These are phyloP conservation scores for Patella ulyssiponensis DNA, from an alignment of 2,888 invertebrate species.

Conservation along the genomic window DNA sequence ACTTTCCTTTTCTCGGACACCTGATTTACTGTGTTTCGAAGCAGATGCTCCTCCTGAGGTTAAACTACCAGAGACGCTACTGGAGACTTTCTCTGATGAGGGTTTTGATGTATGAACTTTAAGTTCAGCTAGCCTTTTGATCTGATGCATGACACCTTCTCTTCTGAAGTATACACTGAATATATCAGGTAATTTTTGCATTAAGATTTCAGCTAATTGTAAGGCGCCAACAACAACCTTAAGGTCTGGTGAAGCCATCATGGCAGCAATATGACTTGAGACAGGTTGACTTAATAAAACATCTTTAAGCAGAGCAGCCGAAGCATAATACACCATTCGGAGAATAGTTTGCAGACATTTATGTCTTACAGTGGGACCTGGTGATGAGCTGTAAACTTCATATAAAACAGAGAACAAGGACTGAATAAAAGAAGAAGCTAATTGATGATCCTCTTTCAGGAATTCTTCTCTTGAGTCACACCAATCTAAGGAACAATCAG, in stretches of 20 bases:
- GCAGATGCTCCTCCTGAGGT: slow-evolving; percentile 41
- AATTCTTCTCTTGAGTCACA: slow-evolving; percentile 81
- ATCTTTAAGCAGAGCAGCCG: slow-evolving; percentile 85
- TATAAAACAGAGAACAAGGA: slow-evolving; percentile 94
- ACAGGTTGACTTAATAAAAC: slow-evolving; percentile 73
- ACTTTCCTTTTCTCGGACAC: slow-evolving; percentile 12
- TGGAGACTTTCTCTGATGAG: slow-evolving; percentile 33
- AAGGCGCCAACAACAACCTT: slow-evolving; percentile 96
- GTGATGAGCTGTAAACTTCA: slow-evolving; percentile 98
- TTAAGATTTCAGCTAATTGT: slow-evolving; percentile 96
- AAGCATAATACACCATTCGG: slow-evolving; percentile 96
- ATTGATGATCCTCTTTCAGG: slow-evolving; percentile 80
- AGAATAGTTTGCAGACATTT: slow-evolving; percentile 96
- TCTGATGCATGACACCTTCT: slow-evolving; percentile 95
- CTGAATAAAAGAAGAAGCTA: slow-evolving; percentile 79
- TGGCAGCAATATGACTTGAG: slow-evolving; percentile 92
- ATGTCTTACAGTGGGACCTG: slow-evolving; percentile 96
- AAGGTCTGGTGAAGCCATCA: slow-evolving; percentile 97
- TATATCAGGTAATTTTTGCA: slow-evolving; percentile 95
- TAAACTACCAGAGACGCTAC: slow-evolving; percentile 27
- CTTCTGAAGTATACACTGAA: slow-evolving; percentile 96
- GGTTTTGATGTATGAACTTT: slow-evolving; percentile 73
- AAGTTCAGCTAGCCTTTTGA: slow-evolving; percentile 80
- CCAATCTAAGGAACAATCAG: slow-evolving; percentile 60
- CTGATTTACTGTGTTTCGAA: slow-evolving; percentile 47